Evolutionary conservation across 2,888 invertebrate species (phyloP), one percentile per base, ranked within the genome.

Genomic region (Hybos culiciformis): DNA sequence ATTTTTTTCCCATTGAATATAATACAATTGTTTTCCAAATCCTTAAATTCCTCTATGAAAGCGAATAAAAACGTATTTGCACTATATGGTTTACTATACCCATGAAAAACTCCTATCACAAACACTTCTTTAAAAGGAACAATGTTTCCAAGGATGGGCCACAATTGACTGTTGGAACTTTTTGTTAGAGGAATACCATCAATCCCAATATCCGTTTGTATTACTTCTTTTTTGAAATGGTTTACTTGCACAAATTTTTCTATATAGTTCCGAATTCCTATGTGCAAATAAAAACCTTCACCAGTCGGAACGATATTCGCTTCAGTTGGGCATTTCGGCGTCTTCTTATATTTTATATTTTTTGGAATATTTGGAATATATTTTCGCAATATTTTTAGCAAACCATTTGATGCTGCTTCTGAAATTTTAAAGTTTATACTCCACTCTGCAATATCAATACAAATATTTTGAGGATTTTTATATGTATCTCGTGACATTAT

Each of bases 111-210:
- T 18, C 26, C 17, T 19, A 26, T 38, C 4, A 29, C 17, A 31
- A 39, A 31, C 15, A 31, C 19, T 31, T 39, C 31, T 39, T 39
- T 24, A 18, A 29, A 29, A 18, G 40, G 26, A 37, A 23, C 12
- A 34, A 21, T 41, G n/a, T 15, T 3, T 24, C 19, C 38, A 21
- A 21, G 26, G 26, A 26, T 26, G 7, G 26, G 26, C 26, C 26
- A 26, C 26, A 26, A 26, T 26, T 26, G 26, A 26, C 26, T 26
- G 12, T 26, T 26, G 3, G 26, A 26, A 7, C 26, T 26, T 26
- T 26, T 26, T 26, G 26, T 26, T 26, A 26, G 6, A n/a, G n/a
- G n/a, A n/a, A n/a, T n/a, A n/a, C n/a, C n/a, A n/a, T n/a, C n/a
- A 23, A 23, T 23, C 7, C 26, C 26, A 26, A 26, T 7, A 26